These are phyloP conservation scores for Gymnocypris eckloni DNA, from an alignment of 2,797 vertebrate species.

Conservation along the genomic window DNA sequence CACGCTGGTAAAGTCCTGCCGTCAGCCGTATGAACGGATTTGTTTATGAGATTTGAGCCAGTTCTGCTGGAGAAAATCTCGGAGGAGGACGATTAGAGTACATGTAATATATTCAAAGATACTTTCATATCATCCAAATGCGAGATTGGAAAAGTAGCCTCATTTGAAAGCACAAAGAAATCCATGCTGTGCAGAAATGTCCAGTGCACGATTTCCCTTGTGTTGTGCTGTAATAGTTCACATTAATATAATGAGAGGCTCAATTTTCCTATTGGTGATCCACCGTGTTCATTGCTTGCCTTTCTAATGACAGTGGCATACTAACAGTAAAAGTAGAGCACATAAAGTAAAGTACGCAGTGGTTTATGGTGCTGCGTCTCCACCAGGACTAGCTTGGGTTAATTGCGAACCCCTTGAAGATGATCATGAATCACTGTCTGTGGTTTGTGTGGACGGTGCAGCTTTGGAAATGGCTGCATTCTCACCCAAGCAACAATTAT, in stretches of 20 bases:
- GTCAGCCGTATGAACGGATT: not conserved
- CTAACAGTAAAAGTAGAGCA: not conserved
- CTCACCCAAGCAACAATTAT: slow-evolving; percentile 44
- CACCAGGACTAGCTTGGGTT: not conserved
- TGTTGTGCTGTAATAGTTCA: not conserved
- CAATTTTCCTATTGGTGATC: not conserved
- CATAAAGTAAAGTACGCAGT: slow-evolving; percentile 15
- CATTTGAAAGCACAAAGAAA: not conserved
- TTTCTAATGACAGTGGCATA: not conserved
- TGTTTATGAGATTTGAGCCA: not conserved
- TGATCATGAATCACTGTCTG: slow-evolving; percentile 48
- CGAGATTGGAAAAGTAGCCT: not conserved
- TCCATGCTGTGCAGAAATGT: not conserved
- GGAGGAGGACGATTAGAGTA: not conserved
- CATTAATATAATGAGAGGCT: slow-evolving; percentile 18
- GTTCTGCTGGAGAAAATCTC: not conserved
- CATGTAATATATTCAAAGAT: not conserved
- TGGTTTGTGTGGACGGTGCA: slow-evolving; percentile 54
- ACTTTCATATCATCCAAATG: slow-evolving; percentile 1
- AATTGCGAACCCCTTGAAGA: slow-evolving; percentile 26
- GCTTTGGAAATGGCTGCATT: slow-evolving; percentile 40
- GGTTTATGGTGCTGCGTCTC: slow-evolving; percentile 5
- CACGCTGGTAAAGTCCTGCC: not conserved
- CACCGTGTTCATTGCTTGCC: not conserved
- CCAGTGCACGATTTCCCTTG: not conserved